Base-by-base conservation (phyloP, 2,888 invertebrate genomes). In the Aproaerema taeniolella region DNA sequence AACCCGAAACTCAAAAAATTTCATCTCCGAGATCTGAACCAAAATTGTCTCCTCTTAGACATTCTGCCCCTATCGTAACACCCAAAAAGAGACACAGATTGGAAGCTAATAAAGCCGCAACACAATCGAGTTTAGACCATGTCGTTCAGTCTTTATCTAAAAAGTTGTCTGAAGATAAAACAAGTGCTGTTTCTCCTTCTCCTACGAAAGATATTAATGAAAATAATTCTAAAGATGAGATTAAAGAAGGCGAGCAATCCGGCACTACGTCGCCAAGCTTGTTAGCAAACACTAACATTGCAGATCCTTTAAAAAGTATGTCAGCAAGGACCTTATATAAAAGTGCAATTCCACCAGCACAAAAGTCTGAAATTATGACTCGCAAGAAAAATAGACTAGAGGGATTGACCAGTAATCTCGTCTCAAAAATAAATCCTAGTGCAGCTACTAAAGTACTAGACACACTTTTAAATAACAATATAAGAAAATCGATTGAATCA, bases 81-180 rank as follows among this genome's bases (percentile, higher is more conserved):
- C 93, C 93, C 1, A 93, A 93, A 58, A 93, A 93, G 58, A 85
- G 93, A 0, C 93, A 93, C 58, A 78, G 93, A 46, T 58, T 91
- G 36, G 93, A 93, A 73, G 85, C 89, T 14, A 89, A 90, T 28
- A 85, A 81, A 52, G 74, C 67, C 25, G 63, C 78, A 29, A 62
- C 73, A 34, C 65, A 73, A 53, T 70, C 79, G 5, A 79, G 69
- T 41, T 67, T 88, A 42, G 85, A 87, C 56, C 74, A 77, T 55
- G 87, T 87, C 1, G 87, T 87, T 2, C 86, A 85, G 50, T 81
- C 85, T 5, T 57, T 88, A 31, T 85, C 87, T 7, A 87, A 86
- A 55, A 87, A 87, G 46, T 45, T 87, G 43, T 73, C 81, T 2
- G 83, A 86, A 43, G 85, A 86, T 15, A 82, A 81, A 58, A 45